Conservation (phyloP, 35 echinoderm and acorn worm genomes). For the Stichopus chloronotus region DNA sequence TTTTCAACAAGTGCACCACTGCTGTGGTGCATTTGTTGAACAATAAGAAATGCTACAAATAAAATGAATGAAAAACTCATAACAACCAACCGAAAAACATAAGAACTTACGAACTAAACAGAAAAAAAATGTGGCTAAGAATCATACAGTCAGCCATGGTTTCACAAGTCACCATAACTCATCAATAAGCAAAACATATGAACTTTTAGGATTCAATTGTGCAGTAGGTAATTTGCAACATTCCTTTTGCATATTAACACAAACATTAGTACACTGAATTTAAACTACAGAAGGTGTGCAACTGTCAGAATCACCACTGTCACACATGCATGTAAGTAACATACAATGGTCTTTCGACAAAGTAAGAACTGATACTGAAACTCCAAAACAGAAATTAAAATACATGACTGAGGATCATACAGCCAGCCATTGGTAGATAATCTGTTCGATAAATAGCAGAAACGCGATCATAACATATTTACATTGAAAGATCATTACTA, state of each 20-base stretch:
- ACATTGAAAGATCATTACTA: slow-evolving; percentile 14
- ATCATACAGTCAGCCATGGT: slow-evolving; percentile 2
- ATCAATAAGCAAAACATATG: neutral
- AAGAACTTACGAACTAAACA: neutral
- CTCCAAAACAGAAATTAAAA: neutral
- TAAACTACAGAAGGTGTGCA: slow-evolving; percentile 9
- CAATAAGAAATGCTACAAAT: neutral
- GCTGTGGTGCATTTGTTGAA: slow-evolving; percentile 3
- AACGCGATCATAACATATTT: neutral
- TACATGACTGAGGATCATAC: slow-evolving; percentile 7
- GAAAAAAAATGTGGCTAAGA: neutral
- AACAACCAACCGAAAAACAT: no score
- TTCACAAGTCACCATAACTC: neutral
- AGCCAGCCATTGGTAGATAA: slow-evolving; percentile 1
- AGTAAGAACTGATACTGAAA: slow-evolving; percentile 5
- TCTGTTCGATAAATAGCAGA: neutral
- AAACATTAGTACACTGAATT: neutral
- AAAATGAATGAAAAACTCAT: slow-evolving; percentile 9
- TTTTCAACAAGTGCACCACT: no score
- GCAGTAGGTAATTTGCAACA: neutral
- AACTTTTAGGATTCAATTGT: neutral
- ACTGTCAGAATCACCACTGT: neutral
- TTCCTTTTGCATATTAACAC: no score
- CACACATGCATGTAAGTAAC: neutral
- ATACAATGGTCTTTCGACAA: neutral